phyloP scores from a whole-genome alignment of 2,797 vertebrate species.

The Cossypha polioptera region DNA sequence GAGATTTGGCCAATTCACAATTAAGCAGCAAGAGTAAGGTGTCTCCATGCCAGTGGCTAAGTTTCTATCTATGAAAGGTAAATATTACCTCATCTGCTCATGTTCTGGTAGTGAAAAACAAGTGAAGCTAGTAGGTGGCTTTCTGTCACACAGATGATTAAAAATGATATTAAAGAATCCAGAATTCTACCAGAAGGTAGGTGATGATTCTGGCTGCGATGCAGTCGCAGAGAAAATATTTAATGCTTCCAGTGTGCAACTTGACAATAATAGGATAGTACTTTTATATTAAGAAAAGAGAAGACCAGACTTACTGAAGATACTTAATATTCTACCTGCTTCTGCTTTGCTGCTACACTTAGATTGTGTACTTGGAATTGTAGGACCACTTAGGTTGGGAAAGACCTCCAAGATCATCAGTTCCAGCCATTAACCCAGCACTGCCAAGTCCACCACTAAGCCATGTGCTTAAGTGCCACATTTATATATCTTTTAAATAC shows the following conservation, averaged over 20 bases:
- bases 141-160: not conserved
- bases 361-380: not conserved
- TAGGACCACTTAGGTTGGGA: not conserved
- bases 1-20: not conserved
- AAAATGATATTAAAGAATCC: not conserved
- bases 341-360: not conserved
- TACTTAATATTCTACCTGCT: not conserved
- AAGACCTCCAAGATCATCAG: not conserved
- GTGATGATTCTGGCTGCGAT: not conserved
- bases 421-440: not conserved
- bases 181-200: not conserved
- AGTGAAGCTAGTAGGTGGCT: not conserved
- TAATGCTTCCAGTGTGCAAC: not conserved
- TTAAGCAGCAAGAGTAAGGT: not conserved
- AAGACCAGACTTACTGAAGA: not conserved
- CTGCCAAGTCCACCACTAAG: not conserved
- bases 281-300: not conserved
- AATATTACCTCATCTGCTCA: not conserved
- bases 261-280: not conserved
- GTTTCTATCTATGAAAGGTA: not conserved
- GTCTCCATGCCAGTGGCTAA: not conserved
- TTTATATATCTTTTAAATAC: not conserved
- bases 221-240: not conserved
- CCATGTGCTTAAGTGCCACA: not conserved
- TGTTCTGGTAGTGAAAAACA: not conserved